Conservation (phyloP, 2,797 vertebrate species). For the Gastrophryne carolinensis region DNA sequence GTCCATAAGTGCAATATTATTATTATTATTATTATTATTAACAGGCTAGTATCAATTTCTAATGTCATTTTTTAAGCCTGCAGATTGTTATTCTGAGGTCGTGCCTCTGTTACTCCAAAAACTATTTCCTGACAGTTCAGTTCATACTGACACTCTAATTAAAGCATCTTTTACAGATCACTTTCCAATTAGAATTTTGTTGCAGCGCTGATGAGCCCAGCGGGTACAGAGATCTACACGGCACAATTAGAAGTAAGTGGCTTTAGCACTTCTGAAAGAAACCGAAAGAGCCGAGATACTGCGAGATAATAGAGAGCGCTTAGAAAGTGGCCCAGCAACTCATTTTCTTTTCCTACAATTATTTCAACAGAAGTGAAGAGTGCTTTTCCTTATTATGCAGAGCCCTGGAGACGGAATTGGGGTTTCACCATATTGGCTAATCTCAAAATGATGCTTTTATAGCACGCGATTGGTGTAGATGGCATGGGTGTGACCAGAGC, state of each 20-base stretch:
- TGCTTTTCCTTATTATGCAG: neutral
- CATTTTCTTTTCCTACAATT: neutral
- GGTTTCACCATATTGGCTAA: too few species aligned
- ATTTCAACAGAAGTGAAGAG: neutral
- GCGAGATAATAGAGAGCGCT: slow-evolving; percentile 20
- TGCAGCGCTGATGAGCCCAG: slow-evolving; percentile 28
- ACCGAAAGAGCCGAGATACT: slow-evolving; percentile 1
- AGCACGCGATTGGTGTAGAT: too few species aligned
- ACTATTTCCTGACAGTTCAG: neutral
- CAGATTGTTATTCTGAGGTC: too few species aligned
- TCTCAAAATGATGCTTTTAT: too few species aligned
- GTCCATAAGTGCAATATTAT: too few species aligned
- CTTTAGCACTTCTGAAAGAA: slow-evolving; percentile 16
- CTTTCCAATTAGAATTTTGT: slow-evolving; percentile 39
- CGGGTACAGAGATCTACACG: slow-evolving; percentile 5
- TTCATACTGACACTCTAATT: slow-evolving; percentile 33
- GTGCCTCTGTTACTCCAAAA: neutral
- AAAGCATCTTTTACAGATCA: slow-evolving; percentile 24
- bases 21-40: too few species aligned
- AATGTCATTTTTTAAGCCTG: too few species aligned
- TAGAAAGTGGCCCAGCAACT: slow-evolving; percentile 13
- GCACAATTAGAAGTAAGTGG: slow-evolving; percentile 36
- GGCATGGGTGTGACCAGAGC: too few species aligned
- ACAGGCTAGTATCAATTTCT: too few species aligned
- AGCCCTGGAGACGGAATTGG: too few species aligned